These are phyloP conservation scores for Drosophila helvetica DNA, from an alignment of 2,888 invertebrate species.

Conservation along the genomic window DNA sequence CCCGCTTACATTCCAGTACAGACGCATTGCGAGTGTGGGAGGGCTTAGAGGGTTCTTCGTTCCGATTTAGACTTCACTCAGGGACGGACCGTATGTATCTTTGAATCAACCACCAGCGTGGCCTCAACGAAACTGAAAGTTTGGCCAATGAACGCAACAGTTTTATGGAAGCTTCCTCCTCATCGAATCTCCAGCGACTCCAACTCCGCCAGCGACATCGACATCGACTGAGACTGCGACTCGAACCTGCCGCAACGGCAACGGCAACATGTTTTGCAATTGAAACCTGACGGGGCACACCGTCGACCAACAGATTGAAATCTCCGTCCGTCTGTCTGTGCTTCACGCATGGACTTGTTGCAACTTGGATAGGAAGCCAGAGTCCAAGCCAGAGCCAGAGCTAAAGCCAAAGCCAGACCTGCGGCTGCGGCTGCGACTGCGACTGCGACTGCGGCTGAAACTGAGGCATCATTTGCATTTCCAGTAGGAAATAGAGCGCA, in stretches of 20 bases:
- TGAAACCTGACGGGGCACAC: conserved; percentile 58
- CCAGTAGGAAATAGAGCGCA: conserved; percentile 75
- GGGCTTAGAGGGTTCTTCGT: conserved; percentile 7
- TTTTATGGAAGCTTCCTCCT: conserved; percentile 82
- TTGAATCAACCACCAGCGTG: conserved; percentile 65
- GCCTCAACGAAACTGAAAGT: conserved; percentile 82
- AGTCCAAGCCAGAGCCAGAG: neutral
- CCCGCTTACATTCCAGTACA: conserved; percentile 68
- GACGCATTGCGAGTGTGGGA: conserved; percentile 54
- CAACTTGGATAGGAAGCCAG: conserved; percentile 36
- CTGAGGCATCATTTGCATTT: conserved; percentile 71
- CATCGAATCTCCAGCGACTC: conserved; percentile 41
- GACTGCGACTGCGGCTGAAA: conserved; percentile 16
- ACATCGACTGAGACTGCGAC: conserved; percentile 22
- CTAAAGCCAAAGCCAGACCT: neutral
- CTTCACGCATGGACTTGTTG: conserved; percentile 54
- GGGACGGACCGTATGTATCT: conserved; percentile 1
- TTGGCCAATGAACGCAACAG: conserved; percentile 76
- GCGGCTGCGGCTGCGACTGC: no score
- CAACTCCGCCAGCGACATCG: neutral
- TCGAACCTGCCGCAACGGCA: conserved; percentile 61
- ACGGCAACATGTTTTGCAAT: conserved; percentile 74
- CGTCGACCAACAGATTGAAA: conserved; percentile 51
- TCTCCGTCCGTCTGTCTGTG: conserved; percentile 43
- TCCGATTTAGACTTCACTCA: conserved; percentile 28